Evolutionary conservation across 2,888 invertebrate genomes (phyloP).

Genomic region (Gymnocheta viridis): DNA sequence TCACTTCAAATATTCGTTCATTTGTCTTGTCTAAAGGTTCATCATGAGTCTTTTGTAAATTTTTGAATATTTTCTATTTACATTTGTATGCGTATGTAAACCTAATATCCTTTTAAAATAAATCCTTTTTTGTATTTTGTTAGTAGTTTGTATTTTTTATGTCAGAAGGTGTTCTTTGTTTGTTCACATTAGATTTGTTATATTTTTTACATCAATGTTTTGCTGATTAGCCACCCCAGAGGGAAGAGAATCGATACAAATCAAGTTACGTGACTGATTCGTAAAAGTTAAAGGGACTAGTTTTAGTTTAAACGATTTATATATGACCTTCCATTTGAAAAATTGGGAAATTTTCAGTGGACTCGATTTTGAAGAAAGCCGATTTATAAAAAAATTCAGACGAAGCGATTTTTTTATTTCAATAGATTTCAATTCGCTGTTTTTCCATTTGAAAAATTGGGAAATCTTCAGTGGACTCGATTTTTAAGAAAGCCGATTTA

Average conservation of each 20-base stretch:
- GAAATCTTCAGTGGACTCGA: no score
- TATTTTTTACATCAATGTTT: neutral
- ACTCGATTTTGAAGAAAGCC: no score
- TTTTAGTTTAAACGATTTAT: neutral
- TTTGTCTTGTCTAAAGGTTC: neutral
- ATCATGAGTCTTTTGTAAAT: slow-evolving; percentile 18
- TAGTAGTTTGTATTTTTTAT: neutral
- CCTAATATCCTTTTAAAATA: neutral
- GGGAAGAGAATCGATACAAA: neutral
- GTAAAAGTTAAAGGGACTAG: neutral
- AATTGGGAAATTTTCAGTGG: no score
- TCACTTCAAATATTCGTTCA: neutral
- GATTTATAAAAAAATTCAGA: no score
- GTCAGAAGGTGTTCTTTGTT: neutral
- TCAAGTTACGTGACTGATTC: neutral
- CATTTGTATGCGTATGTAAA: neutral
- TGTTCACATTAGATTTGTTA: neutral
- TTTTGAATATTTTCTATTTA: neutral
- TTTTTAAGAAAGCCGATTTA: no score
- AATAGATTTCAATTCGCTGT: no score
- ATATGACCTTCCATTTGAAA: no score
- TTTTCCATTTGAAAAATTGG: no score
- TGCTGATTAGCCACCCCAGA: neutral
- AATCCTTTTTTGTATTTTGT: neutral
- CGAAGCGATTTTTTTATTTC: no score